phyloP scores from a whole-genome alignment of 1,140 invertebrate species.

The Drosophila kurseongensis region DNA sequence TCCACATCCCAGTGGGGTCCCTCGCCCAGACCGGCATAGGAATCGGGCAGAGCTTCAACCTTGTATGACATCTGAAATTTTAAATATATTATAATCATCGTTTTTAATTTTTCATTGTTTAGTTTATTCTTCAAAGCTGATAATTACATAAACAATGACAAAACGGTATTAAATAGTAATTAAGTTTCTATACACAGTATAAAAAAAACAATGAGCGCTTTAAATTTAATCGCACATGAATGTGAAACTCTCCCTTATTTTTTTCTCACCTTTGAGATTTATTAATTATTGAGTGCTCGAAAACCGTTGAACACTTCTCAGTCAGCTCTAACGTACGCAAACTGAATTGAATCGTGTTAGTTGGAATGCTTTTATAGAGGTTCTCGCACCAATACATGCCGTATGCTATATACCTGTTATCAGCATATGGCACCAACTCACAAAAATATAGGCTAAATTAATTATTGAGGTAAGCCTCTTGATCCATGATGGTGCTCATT shows the following conservation, averaged over 20 bases:
- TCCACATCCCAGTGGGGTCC: conserved; percentile 89
- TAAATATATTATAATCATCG: conserved; percentile 1
- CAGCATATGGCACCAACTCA: conserved; percentile 18
- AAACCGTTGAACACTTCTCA: conserved; percentile 25
- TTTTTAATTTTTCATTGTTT: conserved; percentile 6
- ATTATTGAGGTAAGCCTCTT: conserved; percentile 1
- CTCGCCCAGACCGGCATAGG: conserved; percentile 85
- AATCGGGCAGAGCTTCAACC: conserved; percentile 75
- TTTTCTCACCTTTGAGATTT: conserved; percentile 39
- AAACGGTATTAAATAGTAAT: conserved; percentile 7
- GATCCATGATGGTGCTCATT: conserved; percentile 2
- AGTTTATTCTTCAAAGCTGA: not conserved
- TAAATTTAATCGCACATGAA: not conserved
- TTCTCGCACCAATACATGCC: conserved; percentile 6
- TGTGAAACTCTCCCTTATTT: not conserved
- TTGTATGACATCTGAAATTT: conserved; percentile 76
- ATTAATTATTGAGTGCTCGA: conserved; percentile 2
- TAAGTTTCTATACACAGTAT: conserved; percentile 2
- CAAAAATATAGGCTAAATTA: too few species aligned
- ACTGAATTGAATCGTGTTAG: conserved; percentile 22
- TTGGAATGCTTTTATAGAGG: conserved; percentile 28
- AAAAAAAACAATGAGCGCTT: too few species aligned
- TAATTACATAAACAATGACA: conserved; percentile 4
- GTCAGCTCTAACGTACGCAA: conserved; percentile 35
- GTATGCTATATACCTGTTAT: conserved; percentile 13